Evolutionary conservation across 2,113 vertebrate species (phyloP).

Genomic region (Rhinolophus sinicus): DNA sequence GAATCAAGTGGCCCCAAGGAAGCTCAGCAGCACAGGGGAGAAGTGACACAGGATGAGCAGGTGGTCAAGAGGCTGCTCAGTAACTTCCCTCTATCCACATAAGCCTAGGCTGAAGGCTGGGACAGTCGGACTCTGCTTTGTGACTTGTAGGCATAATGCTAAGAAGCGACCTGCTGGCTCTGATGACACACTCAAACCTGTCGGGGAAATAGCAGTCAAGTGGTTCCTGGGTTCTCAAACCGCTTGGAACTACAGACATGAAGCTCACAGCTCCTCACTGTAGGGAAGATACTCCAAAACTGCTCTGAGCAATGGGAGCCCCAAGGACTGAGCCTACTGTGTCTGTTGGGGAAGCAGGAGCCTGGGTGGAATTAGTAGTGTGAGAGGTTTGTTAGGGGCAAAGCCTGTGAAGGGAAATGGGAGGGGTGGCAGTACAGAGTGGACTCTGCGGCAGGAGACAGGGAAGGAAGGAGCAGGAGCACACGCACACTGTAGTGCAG

Average conservation of each 20-base stretch:
- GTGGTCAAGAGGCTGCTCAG: background rate
- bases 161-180: background rate
- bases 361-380: background rate
- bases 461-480: too few relatives aligned
- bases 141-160: background rate
- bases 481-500: background rate
- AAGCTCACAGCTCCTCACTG: too few relatives aligned
- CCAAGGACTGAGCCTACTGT: background rate
- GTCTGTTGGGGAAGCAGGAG: background rate
- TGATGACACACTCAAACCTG: background rate
- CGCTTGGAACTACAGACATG: background rate
- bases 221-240: background rate
- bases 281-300: background rate
- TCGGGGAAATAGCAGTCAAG: background rate
- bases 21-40: background rate
- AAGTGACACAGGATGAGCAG: background rate
- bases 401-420: background rate
- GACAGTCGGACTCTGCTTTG: background rate
- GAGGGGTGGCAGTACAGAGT: accelerated
- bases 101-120: background rate
- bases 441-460: background rate
- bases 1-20: background rate
- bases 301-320: background rate
- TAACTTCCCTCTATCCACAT: background rate
- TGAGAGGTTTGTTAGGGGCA: background rate